Base-by-base conservation (phyloP, 1,140 invertebrate genomes). In the Sitobion miscanthi region DNA sequence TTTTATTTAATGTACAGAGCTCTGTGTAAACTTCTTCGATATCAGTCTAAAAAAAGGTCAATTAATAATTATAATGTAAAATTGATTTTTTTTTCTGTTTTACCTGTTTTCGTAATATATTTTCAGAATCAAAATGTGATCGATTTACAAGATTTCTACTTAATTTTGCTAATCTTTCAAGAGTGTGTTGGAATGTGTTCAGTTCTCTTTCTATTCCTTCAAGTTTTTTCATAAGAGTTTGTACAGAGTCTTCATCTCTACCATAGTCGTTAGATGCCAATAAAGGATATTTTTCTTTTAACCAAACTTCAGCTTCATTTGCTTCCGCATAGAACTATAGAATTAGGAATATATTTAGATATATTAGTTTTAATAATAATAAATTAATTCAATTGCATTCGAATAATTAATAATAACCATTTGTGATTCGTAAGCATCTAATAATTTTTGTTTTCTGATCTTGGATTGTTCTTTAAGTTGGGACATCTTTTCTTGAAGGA, bases 241-340 rank as follows among this genome's bases (percentile, higher is more conserved):
- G 96, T 17, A 98, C 98, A 0, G 98, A 98, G 94, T 98, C 97
- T 95, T 99, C 98, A 95, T 99, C 98, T 93, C 97, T 97, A 2
- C 98, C 98, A 93, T 97, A 97, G 94, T 99, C 98, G 35, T 95
- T 96, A 1, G 97, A 97, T 1, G 96, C 96, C 25, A 99, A 95
- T 49, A 97, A 96, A 0, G 97, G 97, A n/a, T 96, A 96, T 94
- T 98, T 97, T 94, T 99, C 98, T 82, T 96, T 96, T 94, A 99
- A 97, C 98, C 98, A 99, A 62, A 97, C 96, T 94, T 98, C 97
- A 30, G 98, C 97, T 95, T 99, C 98, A 62, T 96, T 96, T 47
- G 97, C 97, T 95, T 99, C 98, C 23, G 97, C 96, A 94, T 98
- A 98, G 95, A 98, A 98, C 96, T 98, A 94, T 23, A 95, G 95